Evolutionary conservation across 2,113 vertebrate species (phyloP).

Genomic region (Charadrius vociferus): DNA sequence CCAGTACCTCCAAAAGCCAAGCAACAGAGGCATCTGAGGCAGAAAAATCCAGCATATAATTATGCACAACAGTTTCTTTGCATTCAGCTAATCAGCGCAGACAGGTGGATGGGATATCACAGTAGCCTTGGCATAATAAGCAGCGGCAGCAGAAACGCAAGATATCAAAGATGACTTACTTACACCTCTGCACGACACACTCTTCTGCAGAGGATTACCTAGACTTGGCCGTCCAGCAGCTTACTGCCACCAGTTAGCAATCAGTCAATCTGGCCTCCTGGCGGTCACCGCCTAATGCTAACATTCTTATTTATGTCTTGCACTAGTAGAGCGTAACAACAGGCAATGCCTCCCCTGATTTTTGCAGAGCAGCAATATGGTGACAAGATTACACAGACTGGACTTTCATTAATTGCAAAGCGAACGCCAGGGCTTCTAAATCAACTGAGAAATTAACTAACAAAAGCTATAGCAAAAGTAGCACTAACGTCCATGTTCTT

Average conservation of each 20-base stretch:
- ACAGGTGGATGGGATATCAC: background rate
- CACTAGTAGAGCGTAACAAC: background rate
- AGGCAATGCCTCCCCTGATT: background rate
- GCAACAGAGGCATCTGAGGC: background rate
- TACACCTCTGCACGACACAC: background rate
- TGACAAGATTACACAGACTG: rapidly evolving
- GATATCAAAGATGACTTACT: background rate
- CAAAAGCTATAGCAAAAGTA: background rate
- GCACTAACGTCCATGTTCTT: background rate
- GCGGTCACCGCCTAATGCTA: background rate
- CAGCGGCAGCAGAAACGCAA: background rate
- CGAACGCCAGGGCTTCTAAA: background rate
- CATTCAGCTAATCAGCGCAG: background rate
- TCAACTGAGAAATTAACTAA: background rate
- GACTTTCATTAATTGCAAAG: background rate
- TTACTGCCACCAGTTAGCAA: background rate
- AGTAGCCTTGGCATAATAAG: background rate
- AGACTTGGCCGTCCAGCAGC: background rate
- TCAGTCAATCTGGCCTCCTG: background rate
- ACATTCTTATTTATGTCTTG: background rate
- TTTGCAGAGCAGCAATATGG: background rate
- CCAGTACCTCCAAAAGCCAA: background rate
- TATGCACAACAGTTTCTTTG: background rate
- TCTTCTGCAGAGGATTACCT: background rate
- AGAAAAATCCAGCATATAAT: background rate